A percentile compares a stretch with the other conserved stretches of the same genome.
Conservation (phyloP, 2,113 vertebrate species). For the Ranitomeya variabilis region DNA sequence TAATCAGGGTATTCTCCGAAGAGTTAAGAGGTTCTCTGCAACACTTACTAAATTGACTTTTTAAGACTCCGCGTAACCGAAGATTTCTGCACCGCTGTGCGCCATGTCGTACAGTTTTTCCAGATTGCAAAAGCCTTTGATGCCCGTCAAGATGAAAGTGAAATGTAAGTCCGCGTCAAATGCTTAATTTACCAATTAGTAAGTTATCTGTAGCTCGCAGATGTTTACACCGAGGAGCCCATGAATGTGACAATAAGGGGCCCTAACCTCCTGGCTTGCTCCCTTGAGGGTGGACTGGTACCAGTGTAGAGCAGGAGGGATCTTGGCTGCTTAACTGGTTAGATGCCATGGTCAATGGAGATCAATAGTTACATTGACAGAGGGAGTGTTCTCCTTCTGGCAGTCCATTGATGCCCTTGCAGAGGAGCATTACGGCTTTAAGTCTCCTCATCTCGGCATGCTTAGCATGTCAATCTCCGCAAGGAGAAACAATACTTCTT, state of each 20-base stretch:
- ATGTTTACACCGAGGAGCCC: background rate
- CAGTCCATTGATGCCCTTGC: too few species aligned
- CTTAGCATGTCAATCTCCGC: too few species aligned
- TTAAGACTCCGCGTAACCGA: background rate
- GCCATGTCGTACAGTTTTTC: background rate
- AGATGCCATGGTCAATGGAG: too few species aligned
- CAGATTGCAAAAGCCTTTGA: background rate
- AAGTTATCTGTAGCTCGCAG: background rate
- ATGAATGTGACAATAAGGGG: too few species aligned
- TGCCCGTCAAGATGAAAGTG: background rate
- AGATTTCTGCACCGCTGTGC: background rate
- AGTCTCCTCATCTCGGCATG: too few species aligned
- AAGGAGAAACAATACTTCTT: too few species aligned
- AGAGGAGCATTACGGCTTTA: too few species aligned
- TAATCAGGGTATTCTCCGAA: constrained; percentile 51
- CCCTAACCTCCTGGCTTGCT: background rate
- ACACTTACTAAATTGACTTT: constrained; percentile 48
- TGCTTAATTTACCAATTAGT: background rate
- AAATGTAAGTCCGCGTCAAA: background rate
- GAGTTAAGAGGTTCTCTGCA: constrained; percentile 57
- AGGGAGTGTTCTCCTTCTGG: too few species aligned
- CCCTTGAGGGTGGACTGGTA: background rate
- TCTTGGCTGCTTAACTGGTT: too few species aligned
- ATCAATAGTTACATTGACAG: too few species aligned
- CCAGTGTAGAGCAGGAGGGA: too few species aligned